Percentiles rank a stretch among this genome's conserved stretches.
phyloP scores from a whole-genome alignment of 2,888 invertebrate genomes.

The Dicycla oo region DNA sequence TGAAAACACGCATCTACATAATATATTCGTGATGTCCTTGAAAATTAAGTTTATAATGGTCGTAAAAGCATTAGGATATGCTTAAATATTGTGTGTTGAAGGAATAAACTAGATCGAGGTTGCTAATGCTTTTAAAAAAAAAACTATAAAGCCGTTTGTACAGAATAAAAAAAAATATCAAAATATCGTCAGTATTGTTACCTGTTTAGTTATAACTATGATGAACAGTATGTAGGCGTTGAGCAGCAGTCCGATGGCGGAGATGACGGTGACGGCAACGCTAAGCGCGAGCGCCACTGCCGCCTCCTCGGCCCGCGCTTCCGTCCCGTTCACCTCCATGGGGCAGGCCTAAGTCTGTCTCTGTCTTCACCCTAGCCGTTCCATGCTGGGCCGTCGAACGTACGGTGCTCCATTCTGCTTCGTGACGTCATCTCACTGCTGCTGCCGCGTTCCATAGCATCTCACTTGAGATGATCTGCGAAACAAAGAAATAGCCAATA shows the following conservation, averaged over 20 bases:
- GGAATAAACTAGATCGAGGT: no score
- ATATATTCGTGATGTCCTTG: background rate
- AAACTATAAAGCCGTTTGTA: no score
- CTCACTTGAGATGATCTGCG: constrained; percentile 74
- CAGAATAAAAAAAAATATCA: no score
- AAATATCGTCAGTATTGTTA: constrained; percentile 66
- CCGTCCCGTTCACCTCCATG: constrained; percentile 88
- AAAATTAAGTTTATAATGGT: background rate
- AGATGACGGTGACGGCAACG: constrained; percentile 92
- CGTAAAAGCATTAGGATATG: background rate
- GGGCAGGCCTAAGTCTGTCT: constrained; percentile 71
- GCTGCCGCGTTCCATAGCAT: constrained; percentile 87
- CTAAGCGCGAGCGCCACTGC: constrained; percentile 92
- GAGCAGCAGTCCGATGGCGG: constrained; percentile 93
- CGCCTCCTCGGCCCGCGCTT: constrained; percentile 86
- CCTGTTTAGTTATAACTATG: constrained; percentile 93
- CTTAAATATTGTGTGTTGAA: no score
- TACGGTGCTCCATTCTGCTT: constrained; percentile 64
- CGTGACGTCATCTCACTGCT: constrained; percentile 84
- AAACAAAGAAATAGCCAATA: constrained; percentile 38
- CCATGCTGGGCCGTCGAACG: constrained; percentile 67
- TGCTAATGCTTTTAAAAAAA: no score
- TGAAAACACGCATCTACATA: background rate
- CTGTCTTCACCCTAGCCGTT: constrained; percentile 73
- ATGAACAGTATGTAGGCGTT: constrained; percentile 94